Base-by-base conservation (phyloP, 2,888 invertebrate species). In the Mactromeris polynyma region DNA sequence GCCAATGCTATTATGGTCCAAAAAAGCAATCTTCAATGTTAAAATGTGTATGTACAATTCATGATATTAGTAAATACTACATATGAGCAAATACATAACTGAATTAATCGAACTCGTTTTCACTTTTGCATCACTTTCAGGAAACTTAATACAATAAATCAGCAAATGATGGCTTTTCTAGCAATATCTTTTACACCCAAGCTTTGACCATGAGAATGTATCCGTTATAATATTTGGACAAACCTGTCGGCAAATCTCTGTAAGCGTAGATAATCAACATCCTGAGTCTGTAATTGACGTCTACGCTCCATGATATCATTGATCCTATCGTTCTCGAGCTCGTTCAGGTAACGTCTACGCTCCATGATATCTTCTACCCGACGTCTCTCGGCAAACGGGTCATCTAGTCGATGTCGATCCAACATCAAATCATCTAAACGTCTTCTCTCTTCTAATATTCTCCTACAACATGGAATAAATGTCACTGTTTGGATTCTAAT, bases 291-390 rank as follows among this genome's bases (percentile, higher is more conserved):
- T 19, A 91, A 64, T 4, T 64, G 46, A 40, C 82, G 69, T 38
- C 83, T 73, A 40, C 90, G 64, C 9, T 88, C 88, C 80, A 92
- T 36, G 17, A 90, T 86, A 81, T 90, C 89, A 0, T 85, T 83
- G 7, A 92, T n/a, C 3, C 92, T 69, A 17, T 51, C 31, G 19
- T 46, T 42, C 64, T 92, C 90, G 2, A 85, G 85, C 3, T 78
- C 69, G 4, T 88, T 89, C 11, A 92, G 81, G 58, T 89, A 87
- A 26, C 82, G 38, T 36, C 87, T 82, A 7, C 92, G 89, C 6
- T 81, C 73, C 21, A 90, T 31, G 51, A 92, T 89, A 38, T 90
- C 92, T 7, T 90, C 90, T 6, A 92, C 26, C 14, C 92, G 87
- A 26, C 86, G 64, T 31, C 73, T 33, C 54, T 92, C 92, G 6